Evolutionary conservation across 2,888 invertebrate species (phyloP), one percentile per base, ranked within the genome.

Genomic region (Salticus scenicus): DNA sequence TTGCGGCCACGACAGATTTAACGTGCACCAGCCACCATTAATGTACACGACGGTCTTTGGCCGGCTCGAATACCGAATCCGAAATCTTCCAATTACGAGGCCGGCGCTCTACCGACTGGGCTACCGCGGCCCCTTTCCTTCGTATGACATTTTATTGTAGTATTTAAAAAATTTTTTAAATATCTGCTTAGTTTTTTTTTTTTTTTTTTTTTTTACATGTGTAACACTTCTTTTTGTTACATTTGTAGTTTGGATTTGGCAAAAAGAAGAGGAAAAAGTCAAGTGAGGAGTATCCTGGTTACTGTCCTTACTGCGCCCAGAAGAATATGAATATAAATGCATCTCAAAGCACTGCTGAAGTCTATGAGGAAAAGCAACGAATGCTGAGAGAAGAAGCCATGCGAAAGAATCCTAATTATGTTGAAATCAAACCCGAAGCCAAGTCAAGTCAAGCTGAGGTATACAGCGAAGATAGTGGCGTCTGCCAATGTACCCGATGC

Each of bases 181-280:
- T n/a, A n/a, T n/a, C n/a, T n/a, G n/a, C n/a, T n/a, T n/a, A n/a
- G n/a, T n/a, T n/a, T n/a, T n/a, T n/a, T n/a, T n/a, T n/a, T n/a
- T n/a, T n/a, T n/a, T n/a, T n/a, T n/a, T n/a, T n/a, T n/a, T n/a
- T n/a, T n/a, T n/a, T n/a, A n/a, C n/a, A n/a, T n/a, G n/a, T n/a
- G 20, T 57, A 27, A 63, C 24, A 12, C n/a, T 12, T 33, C 63
- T 74, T 73, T n/a, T 28, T 28, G 28, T 63, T 27, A 73, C 24
- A n/a, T 67, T 27, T 33, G 10, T 47, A 83, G 77, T 76, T 83
- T 28, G 64, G 77, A 27, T 51, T 74, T 14, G 72, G 70, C 7
- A 83, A 75, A 77, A 80, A 80, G 63, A 83, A 83, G 31, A 83
- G 77, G 64, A 82, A 76, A 67, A 64, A 37, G 27, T 20, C 37